Evolutionary conservation across 2,797 vertebrate genomes (phyloP).

Genomic region (Alexandromys oeconomus): DNA sequence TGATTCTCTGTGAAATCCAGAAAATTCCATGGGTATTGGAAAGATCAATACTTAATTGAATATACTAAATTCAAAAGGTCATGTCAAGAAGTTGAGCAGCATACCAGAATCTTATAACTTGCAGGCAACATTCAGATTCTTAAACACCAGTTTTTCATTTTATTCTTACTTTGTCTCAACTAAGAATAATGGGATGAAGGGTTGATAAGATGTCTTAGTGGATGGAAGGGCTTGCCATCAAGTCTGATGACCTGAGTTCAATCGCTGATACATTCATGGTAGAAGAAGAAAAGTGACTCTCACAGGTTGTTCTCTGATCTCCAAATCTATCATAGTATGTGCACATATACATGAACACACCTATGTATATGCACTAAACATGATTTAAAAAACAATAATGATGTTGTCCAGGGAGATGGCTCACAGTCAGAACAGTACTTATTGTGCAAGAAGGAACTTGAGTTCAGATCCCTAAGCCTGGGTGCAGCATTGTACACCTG

Average conservation of each 20-base stretch:
- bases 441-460: not conserved
- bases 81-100: not conserved
- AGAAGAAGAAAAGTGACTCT: not conserved
- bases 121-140: conserved; percentile 5
- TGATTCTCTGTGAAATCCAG: not conserved
- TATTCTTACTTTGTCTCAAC: not conserved
- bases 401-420: not conserved
- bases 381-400: not conserved
- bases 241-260: not conserved
- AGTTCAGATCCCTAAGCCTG: not conserved
- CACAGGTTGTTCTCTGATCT: not conserved
- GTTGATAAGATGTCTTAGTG: not conserved
- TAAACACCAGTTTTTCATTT: not conserved
- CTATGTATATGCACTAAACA: not conserved
- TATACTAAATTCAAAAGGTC: not conserved
- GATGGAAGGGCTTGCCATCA: not conserved
- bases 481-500: not conserved
- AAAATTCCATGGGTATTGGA: not conserved
- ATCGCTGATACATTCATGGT: not conserved
- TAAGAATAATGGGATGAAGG: not conserved
- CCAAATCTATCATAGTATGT: not conserved
- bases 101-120: not conserved
- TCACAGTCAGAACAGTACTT: not conserved
- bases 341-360: not conserved
- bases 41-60: not conserved